Evolutionary conservation across 2,888 invertebrate genomes (phyloP).

Genomic region (Mesorhabditis spiculigera): DNA sequence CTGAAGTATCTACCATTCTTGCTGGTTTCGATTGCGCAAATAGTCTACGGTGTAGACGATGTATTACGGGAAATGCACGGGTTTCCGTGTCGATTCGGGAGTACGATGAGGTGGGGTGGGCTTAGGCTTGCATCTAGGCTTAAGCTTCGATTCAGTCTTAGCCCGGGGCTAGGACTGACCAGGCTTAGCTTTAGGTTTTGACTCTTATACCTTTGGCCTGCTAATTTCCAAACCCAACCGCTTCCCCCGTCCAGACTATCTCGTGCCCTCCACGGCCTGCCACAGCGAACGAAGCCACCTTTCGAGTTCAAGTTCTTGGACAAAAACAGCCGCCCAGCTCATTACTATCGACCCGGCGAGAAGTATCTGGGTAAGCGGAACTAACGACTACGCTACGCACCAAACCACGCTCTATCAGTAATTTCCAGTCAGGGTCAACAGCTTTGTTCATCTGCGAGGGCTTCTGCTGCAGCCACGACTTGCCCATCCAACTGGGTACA

Average conservation of each 20-base stretch:
- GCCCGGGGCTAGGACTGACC: no score
- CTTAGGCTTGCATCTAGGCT: not conserved
- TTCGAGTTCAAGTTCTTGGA: slow-evolving; percentile 29
- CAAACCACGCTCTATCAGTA: not conserved
- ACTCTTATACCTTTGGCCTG: no score
- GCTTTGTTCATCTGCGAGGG: slow-evolving; percentile 38
- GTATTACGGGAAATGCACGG: slow-evolving; percentile 1
- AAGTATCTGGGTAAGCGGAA: not conserved
- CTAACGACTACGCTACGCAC: not conserved
- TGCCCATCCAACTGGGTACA: slow-evolving; percentile 16
- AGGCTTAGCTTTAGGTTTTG: no score
- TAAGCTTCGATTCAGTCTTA: no score
- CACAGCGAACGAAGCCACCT: slow-evolving; percentile 28
- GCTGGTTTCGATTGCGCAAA: not conserved
- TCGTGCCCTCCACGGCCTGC: slow-evolving; percentile 22
- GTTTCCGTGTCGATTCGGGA: not conserved
- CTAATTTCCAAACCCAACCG: not conserved
- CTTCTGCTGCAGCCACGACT: slow-evolving; percentile 39
- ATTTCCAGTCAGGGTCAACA: slow-evolving; percentile 27
- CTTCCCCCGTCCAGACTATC: slow-evolving; percentile 7
- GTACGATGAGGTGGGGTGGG: not conserved
- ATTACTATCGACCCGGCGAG: slow-evolving; percentile 20
- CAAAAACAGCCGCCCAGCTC: slow-evolving; percentile 18
- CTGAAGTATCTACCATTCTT: no score
- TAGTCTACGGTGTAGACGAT: not conserved